Evolutionary conservation across 2,113 vertebrate genomes (phyloP), one percentile per base, ranked within the genome.

Genomic region (Triplophysa dalaica): DNA sequence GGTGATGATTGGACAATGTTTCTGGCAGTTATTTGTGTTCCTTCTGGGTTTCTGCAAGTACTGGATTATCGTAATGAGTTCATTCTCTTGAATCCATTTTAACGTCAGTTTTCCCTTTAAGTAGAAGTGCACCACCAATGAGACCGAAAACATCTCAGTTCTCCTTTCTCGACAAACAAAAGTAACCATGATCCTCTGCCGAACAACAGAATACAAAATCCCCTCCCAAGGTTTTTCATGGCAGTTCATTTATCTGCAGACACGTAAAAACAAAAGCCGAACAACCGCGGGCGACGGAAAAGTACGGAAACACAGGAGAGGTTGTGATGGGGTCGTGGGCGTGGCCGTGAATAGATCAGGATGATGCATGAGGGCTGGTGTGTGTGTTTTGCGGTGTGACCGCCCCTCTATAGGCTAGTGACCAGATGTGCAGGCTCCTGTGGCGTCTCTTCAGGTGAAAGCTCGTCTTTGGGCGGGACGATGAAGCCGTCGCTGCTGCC

Each of bases 401-500:
- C 11, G 43, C 43, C 11, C 87, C 86, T 93, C 94, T 98, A 99
- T 96, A 98, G 95, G 89, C 97, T 99, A 88, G 98, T 98, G 92
- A 99, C 95, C 91, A 98, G 93, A 83, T 99, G 96, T 74, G 95
- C 92, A 2, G 96, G 94, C 91, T 95, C 97, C 87, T 92, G 93
- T 41, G 91, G 88, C 80, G 69, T 90, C 75, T 94, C 95, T 52
- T 95, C 96, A 0, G 94, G 93, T 41, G 94, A 89, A 58, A 89
- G 87, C 86, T 94, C 96, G 69, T 98, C 96, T 91, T 96, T 95
- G 52, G 95, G 93, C 0, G 96, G 93, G 81, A 96, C 94, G 86
- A 98, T 98, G 87, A 98, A 97, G 72, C 97, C 96, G 0, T 98
- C 98, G 56, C 97, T 99, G 94, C 98, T 98, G 82, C 98, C 98